phyloP scores from a whole-genome alignment of 2,797 vertebrate genomes.

The Iguana delicatissima region DNA sequence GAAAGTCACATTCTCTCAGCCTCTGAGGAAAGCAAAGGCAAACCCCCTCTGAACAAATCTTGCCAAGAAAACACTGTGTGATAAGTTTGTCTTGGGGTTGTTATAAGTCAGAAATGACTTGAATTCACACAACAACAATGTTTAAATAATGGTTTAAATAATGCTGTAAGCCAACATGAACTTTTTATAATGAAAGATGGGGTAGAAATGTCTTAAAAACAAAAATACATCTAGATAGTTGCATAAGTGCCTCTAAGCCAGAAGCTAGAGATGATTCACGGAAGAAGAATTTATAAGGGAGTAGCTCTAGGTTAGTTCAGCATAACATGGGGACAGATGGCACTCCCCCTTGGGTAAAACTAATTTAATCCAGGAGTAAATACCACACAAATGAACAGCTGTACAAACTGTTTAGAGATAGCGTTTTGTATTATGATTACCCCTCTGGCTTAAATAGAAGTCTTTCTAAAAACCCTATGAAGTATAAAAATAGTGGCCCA shows the following conservation, averaged over 20 bases:
- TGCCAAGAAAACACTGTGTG: no score
- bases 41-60: no score
- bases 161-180: not conserved
- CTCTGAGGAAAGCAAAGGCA: no score
- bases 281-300: not conserved
- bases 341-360: not conserved
- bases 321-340: constrained; percentile 14
- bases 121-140: no score
- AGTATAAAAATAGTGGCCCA: no score
- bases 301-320: not conserved
- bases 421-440: not conserved
- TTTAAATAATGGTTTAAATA: not conserved
- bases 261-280: not conserved
- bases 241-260: not conserved
- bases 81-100: no score
- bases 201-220: not conserved
- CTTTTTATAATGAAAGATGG: not conserved
- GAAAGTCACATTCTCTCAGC: no score
- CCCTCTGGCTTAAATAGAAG: not conserved
- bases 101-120: no score
- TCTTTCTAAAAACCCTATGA: no score
- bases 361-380: constrained; percentile 23
- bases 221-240: not conserved
- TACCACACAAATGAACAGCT: constrained; percentile 19
- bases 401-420: not conserved